Evolutionary conservation across 2,888 invertebrate genomes (phyloP).

Genomic region (Dusona sp.): DNA sequence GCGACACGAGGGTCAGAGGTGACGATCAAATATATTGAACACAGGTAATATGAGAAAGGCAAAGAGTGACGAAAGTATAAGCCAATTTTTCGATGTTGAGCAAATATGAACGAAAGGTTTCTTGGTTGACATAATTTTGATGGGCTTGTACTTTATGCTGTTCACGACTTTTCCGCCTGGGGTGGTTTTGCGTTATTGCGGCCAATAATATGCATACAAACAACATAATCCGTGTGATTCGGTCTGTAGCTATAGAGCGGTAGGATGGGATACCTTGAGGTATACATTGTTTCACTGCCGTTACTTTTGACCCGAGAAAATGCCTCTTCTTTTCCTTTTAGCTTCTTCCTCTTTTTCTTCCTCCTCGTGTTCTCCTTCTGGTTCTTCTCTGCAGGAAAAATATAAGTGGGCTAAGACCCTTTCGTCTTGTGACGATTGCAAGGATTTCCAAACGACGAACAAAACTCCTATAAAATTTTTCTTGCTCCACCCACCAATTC

Average conservation of each 20-base stretch:
- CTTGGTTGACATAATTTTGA: conserved; percentile 16
- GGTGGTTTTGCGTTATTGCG: conserved; percentile 64
- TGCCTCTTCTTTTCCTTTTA: conserved; percentile 9
- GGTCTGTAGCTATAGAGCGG: background rate
- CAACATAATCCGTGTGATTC: conserved; percentile 44
- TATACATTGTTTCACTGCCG: conserved; percentile 45
- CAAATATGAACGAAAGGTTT: conserved; percentile 20
- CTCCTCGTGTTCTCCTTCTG: background rate
- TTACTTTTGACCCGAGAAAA: conserved; percentile 11
- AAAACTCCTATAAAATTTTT: conserved; percentile 63
- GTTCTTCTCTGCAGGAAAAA: background rate
- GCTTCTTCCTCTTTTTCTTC: conserved; percentile 23
- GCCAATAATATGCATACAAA: conserved; percentile 61
- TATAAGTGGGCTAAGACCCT: conserved; percentile 58
- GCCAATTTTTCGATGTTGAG: background rate
- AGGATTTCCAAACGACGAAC: conserved; percentile 37
- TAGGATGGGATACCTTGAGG: background rate
- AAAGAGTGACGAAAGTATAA: conserved; percentile 8
- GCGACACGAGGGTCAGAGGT: background rate
- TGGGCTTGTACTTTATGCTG: conserved; percentile 47
- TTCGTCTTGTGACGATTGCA: conserved; percentile 57
- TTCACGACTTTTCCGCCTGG: conserved; percentile 38
- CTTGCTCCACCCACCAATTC: conserved; percentile 60
- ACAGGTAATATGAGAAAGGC: background rate
- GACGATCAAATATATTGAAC: background rate